Percentiles rank a stretch among this genome's conserved stretches.
phyloP scores from a whole-genome alignment of 2,888 invertebrate genomes.

The Digitonthophagus gazella region DNA sequence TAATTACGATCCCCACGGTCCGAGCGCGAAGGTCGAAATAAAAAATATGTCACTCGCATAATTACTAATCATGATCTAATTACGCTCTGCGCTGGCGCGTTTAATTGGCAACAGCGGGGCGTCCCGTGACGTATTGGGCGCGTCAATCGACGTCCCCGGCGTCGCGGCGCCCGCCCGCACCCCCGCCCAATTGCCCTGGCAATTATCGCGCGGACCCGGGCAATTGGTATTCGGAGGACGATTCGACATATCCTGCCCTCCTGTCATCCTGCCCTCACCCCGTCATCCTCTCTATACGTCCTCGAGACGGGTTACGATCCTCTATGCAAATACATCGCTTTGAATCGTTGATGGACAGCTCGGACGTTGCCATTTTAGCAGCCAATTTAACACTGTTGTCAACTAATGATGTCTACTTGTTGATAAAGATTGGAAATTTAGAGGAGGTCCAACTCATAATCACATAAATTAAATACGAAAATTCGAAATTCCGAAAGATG shows the following conservation, averaged over 20 bases:
- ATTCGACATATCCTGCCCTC: background rate
- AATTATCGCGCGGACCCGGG: background rate
- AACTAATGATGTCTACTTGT: background rate
- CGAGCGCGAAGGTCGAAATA: background rate
- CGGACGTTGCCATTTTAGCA: background rate
- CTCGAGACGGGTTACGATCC: background rate
- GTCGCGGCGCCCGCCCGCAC: background rate
- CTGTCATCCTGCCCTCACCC: background rate
- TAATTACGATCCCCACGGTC: background rate
- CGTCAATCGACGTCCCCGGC: conserved; percentile 13
- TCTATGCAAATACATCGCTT: background rate
- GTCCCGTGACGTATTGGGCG: conserved; percentile 9
- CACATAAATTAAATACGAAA: no score
- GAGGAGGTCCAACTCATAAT: no score
- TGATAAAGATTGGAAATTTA: background rate
- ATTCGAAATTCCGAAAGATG: no score
- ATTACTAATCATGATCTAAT: background rate
- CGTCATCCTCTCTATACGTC: background rate
- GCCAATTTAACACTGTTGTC: background rate
- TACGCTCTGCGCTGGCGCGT: background rate
- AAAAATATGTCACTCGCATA: background rate
- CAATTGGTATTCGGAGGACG: background rate
- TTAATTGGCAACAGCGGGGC: conserved; percentile 16
- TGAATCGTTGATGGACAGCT: background rate
- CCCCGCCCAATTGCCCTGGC: background rate